A percentile compares a stretch with the other conserved stretches of the same genome.
Evolutionary conservation across 2,113 vertebrate genomes (phyloP).

Genomic region (Scomber japonicus): DNA sequence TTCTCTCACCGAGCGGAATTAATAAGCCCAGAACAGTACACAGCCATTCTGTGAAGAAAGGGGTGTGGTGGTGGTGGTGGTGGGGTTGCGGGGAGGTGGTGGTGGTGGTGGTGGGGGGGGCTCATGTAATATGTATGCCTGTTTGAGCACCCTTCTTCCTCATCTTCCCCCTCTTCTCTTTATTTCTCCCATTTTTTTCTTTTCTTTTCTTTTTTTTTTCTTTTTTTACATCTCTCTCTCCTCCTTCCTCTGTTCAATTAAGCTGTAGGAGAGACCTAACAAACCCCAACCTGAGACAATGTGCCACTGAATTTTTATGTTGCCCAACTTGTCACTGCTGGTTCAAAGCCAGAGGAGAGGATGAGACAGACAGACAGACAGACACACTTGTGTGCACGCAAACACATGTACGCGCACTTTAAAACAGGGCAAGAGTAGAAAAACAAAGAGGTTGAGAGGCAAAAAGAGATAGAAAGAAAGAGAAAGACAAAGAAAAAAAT

Average conservation of each 20-base stretch:
- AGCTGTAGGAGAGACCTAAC: constrained; percentile 73
- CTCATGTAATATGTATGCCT: constrained; percentile 85
- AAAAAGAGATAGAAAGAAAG: constrained; percentile 4
- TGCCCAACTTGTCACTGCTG: constrained; percentile 68
- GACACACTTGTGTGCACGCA: constrained; percentile 4
- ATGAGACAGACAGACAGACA: constrained; percentile 41
- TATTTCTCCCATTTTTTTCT: constrained; percentile 50
- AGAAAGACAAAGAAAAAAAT: constrained; percentile 29
- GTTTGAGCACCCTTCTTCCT: constrained; percentile 80
- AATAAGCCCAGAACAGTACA: constrained; percentile 84
- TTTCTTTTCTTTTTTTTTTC: constrained; percentile 65
- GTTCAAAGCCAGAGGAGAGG: constrained; percentile 63
- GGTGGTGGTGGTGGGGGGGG: constrained; percentile 17
- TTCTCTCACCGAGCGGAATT: constrained; percentile 85
- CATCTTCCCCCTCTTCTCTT: constrained; percentile 74
- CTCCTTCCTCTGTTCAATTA: constrained; percentile 79
- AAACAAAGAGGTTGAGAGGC: constrained; percentile 1
- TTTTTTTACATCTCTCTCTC: constrained; percentile 62
- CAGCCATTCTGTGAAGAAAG: constrained; percentile 83
- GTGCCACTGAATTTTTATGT: constrained; percentile 74
- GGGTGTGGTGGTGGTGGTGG: constrained; percentile 72
- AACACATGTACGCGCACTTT: not conserved
- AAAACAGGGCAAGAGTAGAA: constrained; percentile 4
- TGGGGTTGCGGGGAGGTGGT: not conserved
- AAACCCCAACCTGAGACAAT: constrained; percentile 81